phyloP scores from a whole-genome alignment of 2,888 invertebrate species.

The Morpho helenor region DNA sequence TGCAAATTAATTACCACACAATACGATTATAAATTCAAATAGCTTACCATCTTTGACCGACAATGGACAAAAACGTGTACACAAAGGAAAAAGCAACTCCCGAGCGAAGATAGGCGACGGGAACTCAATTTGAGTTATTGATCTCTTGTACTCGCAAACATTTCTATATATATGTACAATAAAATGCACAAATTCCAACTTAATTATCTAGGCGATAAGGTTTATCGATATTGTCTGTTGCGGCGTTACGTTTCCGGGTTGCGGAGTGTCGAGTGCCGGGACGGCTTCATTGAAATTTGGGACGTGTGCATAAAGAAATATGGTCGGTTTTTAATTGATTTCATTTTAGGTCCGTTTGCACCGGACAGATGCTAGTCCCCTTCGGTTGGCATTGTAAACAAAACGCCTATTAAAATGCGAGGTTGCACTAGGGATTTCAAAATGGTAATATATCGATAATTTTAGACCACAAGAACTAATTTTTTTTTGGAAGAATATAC shows the following conservation, averaged over 20 bases:
- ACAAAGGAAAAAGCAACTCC: constrained; percentile 31
- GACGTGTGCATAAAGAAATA: constrained; percentile 30
- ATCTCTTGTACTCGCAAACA: constrained; percentile 38
- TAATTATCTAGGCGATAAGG: constrained; percentile 22
- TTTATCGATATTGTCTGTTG: constrained; percentile 15
- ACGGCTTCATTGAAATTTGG: constrained; percentile 24
- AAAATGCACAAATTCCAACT: constrained; percentile 25
- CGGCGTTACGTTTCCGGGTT: constrained; percentile 13
- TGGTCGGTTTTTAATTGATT: constrained; percentile 35
- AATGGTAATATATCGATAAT: constrained; percentile 14
- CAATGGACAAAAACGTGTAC: constrained; percentile 20
- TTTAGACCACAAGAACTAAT: neutral
- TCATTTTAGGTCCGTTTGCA: constrained; percentile 24
- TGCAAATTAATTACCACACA: constrained; percentile 11
- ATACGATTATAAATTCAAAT: constrained; percentile 13
- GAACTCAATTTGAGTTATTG: constrained; percentile 57
- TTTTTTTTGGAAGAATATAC: too few relatives aligned
- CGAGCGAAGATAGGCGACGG: constrained; percentile 45
- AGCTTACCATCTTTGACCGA: constrained; percentile 15
- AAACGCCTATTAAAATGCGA: constrained; percentile 74
- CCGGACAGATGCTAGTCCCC: constrained; percentile 47
- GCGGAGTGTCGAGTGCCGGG: constrained; percentile 10
- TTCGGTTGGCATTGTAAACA: constrained; percentile 72
- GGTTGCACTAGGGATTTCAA: constrained; percentile 43
- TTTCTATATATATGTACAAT: constrained; percentile 14